Evolutionary conservation across 2,113 vertebrate genomes (phyloP).

Genomic region (Amblyopsis rosae): DNA sequence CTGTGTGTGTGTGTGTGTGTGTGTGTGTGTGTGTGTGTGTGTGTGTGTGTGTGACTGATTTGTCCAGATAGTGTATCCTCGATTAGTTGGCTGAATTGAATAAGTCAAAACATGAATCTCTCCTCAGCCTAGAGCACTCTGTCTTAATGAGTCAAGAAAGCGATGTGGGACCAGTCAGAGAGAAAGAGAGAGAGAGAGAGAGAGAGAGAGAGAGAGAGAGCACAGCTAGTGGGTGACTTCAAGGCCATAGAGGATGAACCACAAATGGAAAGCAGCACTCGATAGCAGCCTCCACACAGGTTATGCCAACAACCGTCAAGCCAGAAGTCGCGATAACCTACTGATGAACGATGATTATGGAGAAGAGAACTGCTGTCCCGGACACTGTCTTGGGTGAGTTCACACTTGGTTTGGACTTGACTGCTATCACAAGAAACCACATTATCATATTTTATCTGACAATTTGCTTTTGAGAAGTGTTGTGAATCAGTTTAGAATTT

Average conservation of each 20-base stretch:
- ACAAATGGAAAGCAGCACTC: constrained; percentile 41
- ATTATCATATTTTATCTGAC: no score
- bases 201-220: constrained; percentile 25
- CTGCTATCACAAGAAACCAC: background rate
- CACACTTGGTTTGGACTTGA: background rate
- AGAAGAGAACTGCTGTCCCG: constrained; percentile 67
- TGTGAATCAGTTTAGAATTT: no score
- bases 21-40: no score
- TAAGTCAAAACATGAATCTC: constrained; percentile 23
- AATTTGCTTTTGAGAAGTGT: no score
- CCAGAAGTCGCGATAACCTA: constrained; percentile 70
- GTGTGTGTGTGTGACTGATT: no score
- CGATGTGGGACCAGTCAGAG: constrained; percentile 37
- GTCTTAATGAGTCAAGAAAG: constrained; percentile 45
- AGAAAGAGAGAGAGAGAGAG: constrained; percentile 44
- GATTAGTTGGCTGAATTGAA: background rate
- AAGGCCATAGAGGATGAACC: constrained; percentile 66
- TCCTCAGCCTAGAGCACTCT: constrained; percentile 40
- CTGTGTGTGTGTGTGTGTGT: no score
- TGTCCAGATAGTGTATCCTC: background rate
- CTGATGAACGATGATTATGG: constrained; percentile 65
- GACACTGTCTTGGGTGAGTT: constrained; percentile 69
- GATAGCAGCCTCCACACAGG: constrained; percentile 36
- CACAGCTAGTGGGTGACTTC: constrained; percentile 23
- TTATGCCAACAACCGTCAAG: constrained; percentile 43